Percentiles rank a stretch among this genome's conserved stretches.
Evolutionary conservation across 64 coral and sea anemone genomes (phyloP).

Genomic region (Hydrozoanthus tunicans): DNA sequence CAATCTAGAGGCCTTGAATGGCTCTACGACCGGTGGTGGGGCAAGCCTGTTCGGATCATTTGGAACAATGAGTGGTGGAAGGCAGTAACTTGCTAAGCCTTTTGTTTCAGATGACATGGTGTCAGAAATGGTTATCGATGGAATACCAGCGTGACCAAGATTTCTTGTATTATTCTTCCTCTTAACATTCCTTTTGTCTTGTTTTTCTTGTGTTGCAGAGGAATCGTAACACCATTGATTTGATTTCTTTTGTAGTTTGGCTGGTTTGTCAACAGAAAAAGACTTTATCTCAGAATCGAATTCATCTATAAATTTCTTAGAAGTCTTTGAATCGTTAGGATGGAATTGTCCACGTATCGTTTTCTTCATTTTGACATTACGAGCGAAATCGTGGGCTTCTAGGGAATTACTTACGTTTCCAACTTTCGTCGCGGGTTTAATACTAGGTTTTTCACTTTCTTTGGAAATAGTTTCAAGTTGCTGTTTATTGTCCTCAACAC

Average conservation of each 20-base stretch:
- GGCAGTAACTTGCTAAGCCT: not conserved
- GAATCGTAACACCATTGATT: not conserved
- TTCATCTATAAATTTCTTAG: not conserved
- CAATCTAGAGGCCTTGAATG: conserved; percentile 13
- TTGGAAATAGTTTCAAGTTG: too few species aligned
- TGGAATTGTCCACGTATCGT: not conserved
- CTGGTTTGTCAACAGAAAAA: too few species aligned
- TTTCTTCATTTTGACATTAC: conserved; percentile 22
- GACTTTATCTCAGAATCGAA: not conserved
- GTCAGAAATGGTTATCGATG: conserved; percentile 27
- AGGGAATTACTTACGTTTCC: not conserved
- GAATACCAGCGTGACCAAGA: not conserved
- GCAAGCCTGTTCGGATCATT: not conserved
- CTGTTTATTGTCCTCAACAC: too few species aligned
- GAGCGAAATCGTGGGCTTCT: not conserved
- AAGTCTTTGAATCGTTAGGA: not conserved
- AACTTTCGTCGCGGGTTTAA: not conserved
- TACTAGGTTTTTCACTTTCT: not conserved
- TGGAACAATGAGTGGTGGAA: conserved; percentile 8
- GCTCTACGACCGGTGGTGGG: not conserved
- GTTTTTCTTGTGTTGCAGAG: not conserved
- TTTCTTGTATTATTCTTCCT: not conserved
- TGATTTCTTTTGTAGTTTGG: not conserved
- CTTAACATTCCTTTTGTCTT: not conserved
- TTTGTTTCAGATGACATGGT: not conserved